Base-by-base conservation (phyloP, 2,113 vertebrate genomes). In the Pionites leucogaster region DNA sequence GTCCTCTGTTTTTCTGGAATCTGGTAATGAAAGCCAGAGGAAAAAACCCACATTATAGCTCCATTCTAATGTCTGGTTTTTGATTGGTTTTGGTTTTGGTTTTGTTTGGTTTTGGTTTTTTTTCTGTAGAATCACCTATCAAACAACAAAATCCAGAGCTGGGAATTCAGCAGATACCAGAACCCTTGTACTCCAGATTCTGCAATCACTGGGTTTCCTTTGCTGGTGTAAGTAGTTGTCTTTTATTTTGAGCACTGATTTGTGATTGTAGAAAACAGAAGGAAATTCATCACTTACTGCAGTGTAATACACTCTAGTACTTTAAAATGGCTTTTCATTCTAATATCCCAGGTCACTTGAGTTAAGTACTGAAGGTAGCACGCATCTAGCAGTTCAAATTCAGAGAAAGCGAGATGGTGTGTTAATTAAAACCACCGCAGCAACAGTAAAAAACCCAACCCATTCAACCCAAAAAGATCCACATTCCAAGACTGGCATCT, bases 161-260 rank as follows among this genome's bases (percentile, higher is more conserved):
- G 89, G 98, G 98, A 97, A 98, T 98, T 88, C 97, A 97, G 89
- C 97, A 97, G 77, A 97, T 98, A 90, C 93, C 98, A 57, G 70
- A 97, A 84, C 98, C 98, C 18, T 92, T 97, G 93, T 99, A 99
- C 71, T 97, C 97, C 60, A 98, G 42, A 70, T 96, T 99, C 70
- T 99, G 98, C 96, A 99, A 98, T 95, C 99, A 98, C 94, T 99
- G 99, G 99, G 86, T 99, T 65, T 98, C 99, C 55, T 98, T 99
- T 65, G 82, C 98, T 57, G 99, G 99, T 96, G 99, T 99, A 97
- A 98, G 99, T 98, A 90, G 80, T 69, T 95, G 82, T 72, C 16
- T 55, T 84, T 86, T 75, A 41, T 82, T 96, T 92, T 75, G 31
- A 86, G 33, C 8, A 16, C 35, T 59, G 16, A 10, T 89, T 82